These are phyloP conservation scores for Pegea sp. DNA, from an alignment of 23 tunicate genomes.

Conservation along the genomic window DNA sequence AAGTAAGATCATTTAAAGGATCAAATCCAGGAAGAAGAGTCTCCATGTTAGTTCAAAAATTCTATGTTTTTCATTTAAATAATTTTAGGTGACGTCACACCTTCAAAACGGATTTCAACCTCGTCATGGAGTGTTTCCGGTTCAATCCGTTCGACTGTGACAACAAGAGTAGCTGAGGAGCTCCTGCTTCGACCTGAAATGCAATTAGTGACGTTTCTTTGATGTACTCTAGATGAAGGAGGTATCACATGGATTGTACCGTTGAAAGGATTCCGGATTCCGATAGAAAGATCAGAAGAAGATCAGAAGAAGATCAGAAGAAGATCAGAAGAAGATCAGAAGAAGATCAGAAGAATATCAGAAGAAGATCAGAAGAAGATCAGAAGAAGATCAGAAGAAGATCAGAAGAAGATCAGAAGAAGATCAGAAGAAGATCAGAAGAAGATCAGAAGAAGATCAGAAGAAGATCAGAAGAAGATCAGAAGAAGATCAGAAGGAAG, in stretches of 20 bases:
- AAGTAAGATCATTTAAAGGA: slow-evolving; percentile 7
- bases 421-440: too few species aligned
- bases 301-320: too few species aligned
- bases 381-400: too few species aligned
- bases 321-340: too few species aligned
- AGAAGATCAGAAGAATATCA: too few species aligned
- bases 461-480: too few species aligned
- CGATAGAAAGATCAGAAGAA: too few species aligned
- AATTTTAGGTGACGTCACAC: slow-evolving; percentile 1
- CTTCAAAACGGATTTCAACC: slow-evolving; percentile 17
- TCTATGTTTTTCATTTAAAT: slow-evolving; percentile 9
- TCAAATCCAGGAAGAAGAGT: slow-evolving; percentile 17
- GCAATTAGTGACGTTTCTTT: slow-evolving; percentile 7
- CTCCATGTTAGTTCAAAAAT: slow-evolving; percentile 6
- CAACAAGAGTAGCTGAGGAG: slow-evolving; percentile 4
- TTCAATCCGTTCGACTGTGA: slow-evolving; percentile 2
- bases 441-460: too few species aligned
- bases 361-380: too few species aligned
- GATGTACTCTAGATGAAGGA: slow-evolving; percentile 7
- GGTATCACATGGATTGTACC: slow-evolving; percentile 19
- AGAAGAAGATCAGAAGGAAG: too few species aligned
- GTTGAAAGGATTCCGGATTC: slow-evolving; percentile 10
- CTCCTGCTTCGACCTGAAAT: slow-evolving; percentile 24
- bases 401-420: too few species aligned
- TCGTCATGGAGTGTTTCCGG: slow-evolving; percentile 10